Evolutionary conservation across 1,140 invertebrate species (phyloP), one percentile per base, ranked within the genome.

Genomic region (Euura lappo): DNA sequence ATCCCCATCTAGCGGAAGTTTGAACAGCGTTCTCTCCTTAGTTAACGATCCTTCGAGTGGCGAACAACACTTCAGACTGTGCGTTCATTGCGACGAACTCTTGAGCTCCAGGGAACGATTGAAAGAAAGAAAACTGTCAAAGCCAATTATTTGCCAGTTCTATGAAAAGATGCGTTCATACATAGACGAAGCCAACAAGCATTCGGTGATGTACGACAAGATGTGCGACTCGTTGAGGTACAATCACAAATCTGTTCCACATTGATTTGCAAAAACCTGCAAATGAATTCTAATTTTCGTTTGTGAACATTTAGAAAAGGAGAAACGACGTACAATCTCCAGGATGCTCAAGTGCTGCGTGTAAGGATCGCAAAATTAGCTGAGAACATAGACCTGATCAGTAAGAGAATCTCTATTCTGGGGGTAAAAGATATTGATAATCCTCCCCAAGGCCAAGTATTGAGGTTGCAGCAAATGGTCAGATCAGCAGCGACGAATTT

Each of bases 331-430:
- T 98, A 97, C 79, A 93, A 93, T 72, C 83, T 98, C 44, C 87
- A 91, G 47, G 94, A 98, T 84, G 95, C 96, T 7, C 94, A 96
- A 82, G 89, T 93, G 8, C 85, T 98, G 72, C 90, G 96, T 75
- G 90, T 92, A 2, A 94, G 95, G 80, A 93, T 99, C 11, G 92
- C 95, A 0, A 94, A 93, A 83, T 89, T 97, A 68, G 97, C 96
- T 2, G 96, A 98, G 85, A 92, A 91, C 68, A 95, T 99, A 74
- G 97, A 98, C 87, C 82, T 89, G 47, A 85, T 91, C 60, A 97
- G 95, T 82, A 96, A 96, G 86, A 93, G 92, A 84, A 96, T 98
- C 74, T 87, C 91, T 2, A 88, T 89, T 4, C 88, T 95, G 65
- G 92, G 93, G 11, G 90, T 90, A 44, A 85, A 89, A 47, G 89